Evolutionary conservation across 92 coral and sea anemone species (phyloP), one percentile per base, ranked within the genome.

Genomic region (Palythoa grandiflora): DNA sequence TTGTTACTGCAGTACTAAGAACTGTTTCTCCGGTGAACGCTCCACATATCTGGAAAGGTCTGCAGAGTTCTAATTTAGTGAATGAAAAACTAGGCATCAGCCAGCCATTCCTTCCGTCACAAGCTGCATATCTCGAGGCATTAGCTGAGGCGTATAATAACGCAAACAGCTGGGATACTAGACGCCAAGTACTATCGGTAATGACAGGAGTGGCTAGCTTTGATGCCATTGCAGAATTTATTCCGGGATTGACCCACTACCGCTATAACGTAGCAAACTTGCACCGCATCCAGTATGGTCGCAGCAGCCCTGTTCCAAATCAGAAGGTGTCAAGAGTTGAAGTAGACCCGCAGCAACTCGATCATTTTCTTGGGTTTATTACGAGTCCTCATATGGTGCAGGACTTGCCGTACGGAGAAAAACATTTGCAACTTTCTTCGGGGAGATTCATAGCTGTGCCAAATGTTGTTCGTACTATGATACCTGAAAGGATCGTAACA

Each of bases 321-420:
- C 53, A 60, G 81, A 88, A 73, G 80, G 71, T 78, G 38, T 57
- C 91, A 53, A 80, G 90, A 80, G 79, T 88, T 78, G 68, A 78
- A 77, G 90, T 88, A 44, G 57, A 52, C 13, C 57, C 13, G 57
- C 57, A 52, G 57, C 57, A 52, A 52, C 57, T 52, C 57, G 57
- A 88, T 73, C 88, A 79, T 88, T 88, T 88, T 52, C 13, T 52
- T 7, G 57, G 57, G 57, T 52, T 52, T 13, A 52, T 52, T 52
- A 52, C 57, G 57, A 88, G 87, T 73, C 91, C 91, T 40, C 77
- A 88, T 73, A 79, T 88, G 77, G 73, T 88, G 73, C 91, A 88
- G 60, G 88, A 88, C 79, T 75, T 88, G 47, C 88, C 91, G 39
- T 88, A 79, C 81, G 91, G 91, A 38, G 87, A 88, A 73, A 68